phyloP scores from a whole-genome alignment of 2,113 vertebrate genomes.

The Beaufortia kweichowensis region DNA sequence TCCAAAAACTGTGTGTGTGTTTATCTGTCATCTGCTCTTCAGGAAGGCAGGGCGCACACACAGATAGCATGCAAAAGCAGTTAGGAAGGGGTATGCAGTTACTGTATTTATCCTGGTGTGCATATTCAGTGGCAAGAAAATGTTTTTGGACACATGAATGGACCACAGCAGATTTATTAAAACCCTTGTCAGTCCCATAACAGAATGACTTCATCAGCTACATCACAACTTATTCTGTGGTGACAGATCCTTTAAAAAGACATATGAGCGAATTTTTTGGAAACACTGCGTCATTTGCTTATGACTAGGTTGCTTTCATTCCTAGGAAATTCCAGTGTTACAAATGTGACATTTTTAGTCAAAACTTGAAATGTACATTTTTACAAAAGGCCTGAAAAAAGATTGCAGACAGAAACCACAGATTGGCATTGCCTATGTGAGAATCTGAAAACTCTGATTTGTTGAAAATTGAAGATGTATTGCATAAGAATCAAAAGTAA shows the following conservation, averaged over 20 bases:
- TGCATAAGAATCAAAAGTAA: background rate
- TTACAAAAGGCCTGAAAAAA: too few species aligned
- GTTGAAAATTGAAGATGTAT: slow-evolving; percentile 45
- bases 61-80: slow-evolving; percentile 23
- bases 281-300: background rate
- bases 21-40: slow-evolving; percentile 38
- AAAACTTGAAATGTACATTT: too few species aligned
- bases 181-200: background rate
- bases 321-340: too few species aligned
- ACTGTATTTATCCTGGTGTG: slow-evolving; percentile 11
- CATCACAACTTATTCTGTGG: background rate
- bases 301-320: background rate
- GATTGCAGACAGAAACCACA: slow-evolving; percentile 20
- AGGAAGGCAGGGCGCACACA: slow-evolving; percentile 1
- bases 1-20: background rate
- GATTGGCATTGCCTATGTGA: slow-evolving; percentile 11
- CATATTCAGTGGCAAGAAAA: background rate
- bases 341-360: too few species aligned
- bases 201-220: background rate
- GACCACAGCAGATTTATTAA: background rate
- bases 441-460: slow-evolving; percentile 36
- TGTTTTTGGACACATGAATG: background rate
- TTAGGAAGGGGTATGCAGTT: background rate
- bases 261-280: too few species aligned
- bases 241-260: too few species aligned